Evolutionary conservation across 2,888 invertebrate genomes (phyloP).

Genomic region (Netelia fuscicornis): DNA sequence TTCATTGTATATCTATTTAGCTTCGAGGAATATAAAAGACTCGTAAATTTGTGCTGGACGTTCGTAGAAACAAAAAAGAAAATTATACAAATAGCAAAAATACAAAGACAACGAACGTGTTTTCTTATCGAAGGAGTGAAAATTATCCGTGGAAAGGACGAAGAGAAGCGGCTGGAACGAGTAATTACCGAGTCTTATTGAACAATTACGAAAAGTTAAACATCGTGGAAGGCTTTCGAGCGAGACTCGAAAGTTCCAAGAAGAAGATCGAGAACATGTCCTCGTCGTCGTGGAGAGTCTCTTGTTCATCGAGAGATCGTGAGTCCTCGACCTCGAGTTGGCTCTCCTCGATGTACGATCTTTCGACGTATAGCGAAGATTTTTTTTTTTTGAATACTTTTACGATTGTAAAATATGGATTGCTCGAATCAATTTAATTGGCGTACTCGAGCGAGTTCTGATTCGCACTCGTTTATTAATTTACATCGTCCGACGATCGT

Average conservation of each 20-base stretch:
- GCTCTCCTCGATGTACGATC: slow-evolving; percentile 7
- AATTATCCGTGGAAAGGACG: neutral
- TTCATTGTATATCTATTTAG: neutral
- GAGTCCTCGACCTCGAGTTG: slow-evolving; percentile 12
- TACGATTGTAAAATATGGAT: too few relatives aligned
- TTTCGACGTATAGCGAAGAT: neutral
- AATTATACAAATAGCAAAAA: too few relatives aligned
- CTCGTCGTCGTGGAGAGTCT: neutral
- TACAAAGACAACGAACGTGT: neutral
- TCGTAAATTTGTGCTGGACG: neutral
- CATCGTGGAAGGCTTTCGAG: slow-evolving; percentile 25
- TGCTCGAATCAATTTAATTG: neutral
- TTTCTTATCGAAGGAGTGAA: neutral
- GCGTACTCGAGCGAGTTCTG: neutral
- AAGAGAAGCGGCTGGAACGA: neutral
- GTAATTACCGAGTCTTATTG: neutral
- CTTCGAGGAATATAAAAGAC: neutral
- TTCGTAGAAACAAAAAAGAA: too few relatives aligned
- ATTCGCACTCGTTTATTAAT: neutral
- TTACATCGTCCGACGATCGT: slow-evolving; percentile 10
- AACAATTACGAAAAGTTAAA: slow-evolving; percentile 19
- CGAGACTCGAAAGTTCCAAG: slow-evolving; percentile 32
- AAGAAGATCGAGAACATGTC: neutral
- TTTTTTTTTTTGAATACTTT: too few relatives aligned
- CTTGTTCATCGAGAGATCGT: slow-evolving; percentile 34